Percentiles rank a stretch among this genome's conserved stretches.
These are phyloP conservation scores for Platycnemis pennipes DNA, from an alignment of 2,888 invertebrate species.

Conservation along the genomic window DNA sequence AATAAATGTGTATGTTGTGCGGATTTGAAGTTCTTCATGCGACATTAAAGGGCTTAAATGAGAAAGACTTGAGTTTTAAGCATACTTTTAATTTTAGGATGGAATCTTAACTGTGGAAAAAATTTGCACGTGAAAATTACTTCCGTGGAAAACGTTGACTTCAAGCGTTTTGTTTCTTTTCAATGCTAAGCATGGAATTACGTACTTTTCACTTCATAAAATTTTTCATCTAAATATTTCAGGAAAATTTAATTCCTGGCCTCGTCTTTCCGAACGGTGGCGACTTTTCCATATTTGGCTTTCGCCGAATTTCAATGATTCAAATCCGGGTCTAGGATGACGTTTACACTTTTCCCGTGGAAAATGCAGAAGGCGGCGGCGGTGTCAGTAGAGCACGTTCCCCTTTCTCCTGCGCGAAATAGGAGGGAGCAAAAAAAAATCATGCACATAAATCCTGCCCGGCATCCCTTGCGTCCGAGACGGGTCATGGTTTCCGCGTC, in stretches of 20 bases:
- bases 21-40: too few species aligned
- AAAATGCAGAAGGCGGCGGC: not conserved
- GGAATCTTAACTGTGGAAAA: too few species aligned
- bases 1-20: too few species aligned
- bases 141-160: too few species aligned
- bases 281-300: not conserved
- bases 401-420: not conserved
- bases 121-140: too few species aligned
- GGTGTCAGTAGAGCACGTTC: not conserved
- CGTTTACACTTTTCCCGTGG: not conserved
- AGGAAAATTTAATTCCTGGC: not conserved
- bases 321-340: not conserved
- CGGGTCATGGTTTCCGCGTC: not conserved
- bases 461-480: not conserved
- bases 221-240: not conserved
- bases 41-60: too few species aligned
- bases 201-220: not conserved
- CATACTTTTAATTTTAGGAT: too few species aligned
- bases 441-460: not conserved
- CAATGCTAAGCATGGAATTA: too few species aligned
- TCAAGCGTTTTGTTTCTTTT: too few species aligned
- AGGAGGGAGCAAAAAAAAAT: not conserved
- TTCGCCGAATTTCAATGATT: not conserved
- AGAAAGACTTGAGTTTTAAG: too few species aligned
- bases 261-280: not conserved